Conservation (phyloP, 2,113 vertebrate species). For the Cochlearius cochlearius region DNA sequence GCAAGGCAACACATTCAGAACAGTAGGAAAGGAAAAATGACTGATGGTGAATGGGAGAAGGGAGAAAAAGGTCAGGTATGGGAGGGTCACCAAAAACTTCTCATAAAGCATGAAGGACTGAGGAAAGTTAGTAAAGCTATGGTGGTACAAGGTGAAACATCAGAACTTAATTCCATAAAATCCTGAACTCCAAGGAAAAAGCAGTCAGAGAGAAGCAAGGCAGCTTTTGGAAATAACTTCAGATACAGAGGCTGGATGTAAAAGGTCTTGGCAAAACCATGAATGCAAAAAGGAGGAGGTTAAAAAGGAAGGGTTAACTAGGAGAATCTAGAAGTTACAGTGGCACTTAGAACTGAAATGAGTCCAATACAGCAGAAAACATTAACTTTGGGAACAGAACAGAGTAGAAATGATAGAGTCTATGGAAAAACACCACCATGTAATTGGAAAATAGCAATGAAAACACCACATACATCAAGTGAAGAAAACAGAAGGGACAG, state of each 20-base stretch:
- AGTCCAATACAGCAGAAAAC: neutral
- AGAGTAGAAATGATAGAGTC: neutral
- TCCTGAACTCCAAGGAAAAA: neutral
- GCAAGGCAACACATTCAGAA: neutral
- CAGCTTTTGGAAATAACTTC: neutral
- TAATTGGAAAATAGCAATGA: neutral
- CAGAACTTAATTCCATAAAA: neutral
- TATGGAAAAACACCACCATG: neutral
- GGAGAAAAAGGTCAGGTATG: neutral
- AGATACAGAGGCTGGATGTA: neutral
- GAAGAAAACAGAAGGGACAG: neutral
- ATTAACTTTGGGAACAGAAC: neutral
- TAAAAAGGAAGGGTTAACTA: neutral
- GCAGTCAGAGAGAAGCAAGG: neutral
- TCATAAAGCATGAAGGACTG: neutral
- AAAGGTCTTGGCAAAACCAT: neutral
- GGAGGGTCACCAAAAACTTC: neutral
- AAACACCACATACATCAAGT: neutral
- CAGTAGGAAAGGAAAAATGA: neutral
- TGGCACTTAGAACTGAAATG: neutral
- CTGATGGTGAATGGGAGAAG: neutral
- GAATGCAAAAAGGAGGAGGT: neutral
- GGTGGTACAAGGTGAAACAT: neutral
- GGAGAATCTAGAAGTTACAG: neutral
- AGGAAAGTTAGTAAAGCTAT: neutral